Evolutionary conservation across 1,140 invertebrate species (phyloP), one percentile per base, ranked within the genome.

Genomic region (Ips typographus): DNA sequence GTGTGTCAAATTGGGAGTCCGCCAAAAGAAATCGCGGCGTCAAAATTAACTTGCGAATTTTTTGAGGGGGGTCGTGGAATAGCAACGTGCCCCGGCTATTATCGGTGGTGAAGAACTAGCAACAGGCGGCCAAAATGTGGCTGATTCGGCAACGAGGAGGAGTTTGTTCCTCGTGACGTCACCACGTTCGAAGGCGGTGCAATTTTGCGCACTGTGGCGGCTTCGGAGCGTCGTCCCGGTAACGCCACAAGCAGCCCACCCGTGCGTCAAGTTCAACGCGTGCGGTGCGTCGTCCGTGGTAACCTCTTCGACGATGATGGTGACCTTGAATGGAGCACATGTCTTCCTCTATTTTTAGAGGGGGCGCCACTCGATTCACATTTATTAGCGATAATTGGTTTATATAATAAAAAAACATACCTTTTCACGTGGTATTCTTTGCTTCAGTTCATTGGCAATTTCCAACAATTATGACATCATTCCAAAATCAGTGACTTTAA

Each of bases 51-150:
- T 55, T 55, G 7, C 6, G 36, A 55, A 38, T 36, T 36, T 55
- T 22, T 22, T 22, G 22, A 22, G 22, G n/a, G 6, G 36, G 37
- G 52, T 36, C 8, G n/a, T 22, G 22, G 8, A 58, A 47, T n/a
- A 65, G 49, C 47, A 70, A 70, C 62, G 68, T 70, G 63, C 63
- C 22, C 22, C 61, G 62, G 62, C 68, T 60, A 22, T 22, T 22
- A 41, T 55, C 62, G 68, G 8, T 71, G 75, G 68, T 74, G 76
- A 70, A 76, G 73, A 72, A 80, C 78, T 80, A 80, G 77, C 78
- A 80, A 80, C 78, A 80, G 78, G 78, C 78, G 75, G 74, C 71
- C 68, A 73, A 73, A 76, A 72, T 74, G 71, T 73, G 74, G 75
- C 73, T 65, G 72, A 72, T 70, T 65, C 62, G 66, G 69, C 62